A percentile compares a stretch with the other conserved stretches of the same genome.
These are phyloP conservation scores for Heterochromis multidens DNA, from an alignment of 2,113 vertebrate species.

Conservation along the genomic window DNA sequence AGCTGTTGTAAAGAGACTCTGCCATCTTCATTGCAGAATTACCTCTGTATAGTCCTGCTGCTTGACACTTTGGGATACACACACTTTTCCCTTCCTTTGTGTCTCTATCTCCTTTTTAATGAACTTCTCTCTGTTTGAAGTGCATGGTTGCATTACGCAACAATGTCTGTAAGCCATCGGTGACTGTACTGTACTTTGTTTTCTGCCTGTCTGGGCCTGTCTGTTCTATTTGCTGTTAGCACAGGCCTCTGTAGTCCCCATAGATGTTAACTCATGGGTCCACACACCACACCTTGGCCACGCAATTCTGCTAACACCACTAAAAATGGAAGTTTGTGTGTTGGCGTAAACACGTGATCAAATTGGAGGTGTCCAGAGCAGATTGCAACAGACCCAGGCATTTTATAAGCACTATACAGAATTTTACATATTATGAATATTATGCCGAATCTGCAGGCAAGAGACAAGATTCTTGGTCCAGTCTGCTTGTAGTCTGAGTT, in stretches of 20 bases:
- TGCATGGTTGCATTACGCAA: constrained; percentile 18
- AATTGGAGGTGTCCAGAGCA: neutral
- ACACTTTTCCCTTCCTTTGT: neutral
- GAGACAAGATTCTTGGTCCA: neutral
- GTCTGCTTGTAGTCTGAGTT: neutral
- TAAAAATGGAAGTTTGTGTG: neutral
- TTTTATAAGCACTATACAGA: neutral
- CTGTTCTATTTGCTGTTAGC: neutral
- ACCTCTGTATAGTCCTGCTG: neutral
- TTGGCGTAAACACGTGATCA: fast-evolving
- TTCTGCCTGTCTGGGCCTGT: constrained; percentile 30
- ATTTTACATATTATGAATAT: neutral
- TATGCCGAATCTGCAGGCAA: fast-evolving
- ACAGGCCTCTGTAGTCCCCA: constrained; percentile 13
- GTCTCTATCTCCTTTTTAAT: neutral
- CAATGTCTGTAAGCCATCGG: constrained; percentile 6
- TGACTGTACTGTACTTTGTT: neutral
- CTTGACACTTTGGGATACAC: neutral
- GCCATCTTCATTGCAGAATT: neutral
- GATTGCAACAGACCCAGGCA: neutral
- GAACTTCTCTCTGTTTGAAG: neutral
- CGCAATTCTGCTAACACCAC: neutral
- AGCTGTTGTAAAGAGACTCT: neutral
- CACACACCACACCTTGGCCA: neutral
- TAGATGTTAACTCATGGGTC: neutral